phyloP scores from a whole-genome alignment of 2,888 invertebrate species.

The Drosophila kokeensis region DNA sequence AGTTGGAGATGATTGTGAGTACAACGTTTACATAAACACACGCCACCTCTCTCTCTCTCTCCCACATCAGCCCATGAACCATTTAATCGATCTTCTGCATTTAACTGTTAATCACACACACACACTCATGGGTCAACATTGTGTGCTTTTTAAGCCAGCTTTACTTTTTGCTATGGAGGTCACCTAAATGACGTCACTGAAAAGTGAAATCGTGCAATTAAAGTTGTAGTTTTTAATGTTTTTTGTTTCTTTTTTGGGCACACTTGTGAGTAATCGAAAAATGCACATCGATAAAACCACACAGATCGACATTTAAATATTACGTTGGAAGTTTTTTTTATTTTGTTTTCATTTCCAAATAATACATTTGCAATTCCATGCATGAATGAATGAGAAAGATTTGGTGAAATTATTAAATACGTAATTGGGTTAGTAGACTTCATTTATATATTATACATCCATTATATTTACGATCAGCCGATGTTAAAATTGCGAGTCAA shows the following conservation, averaged over 20 bases:
- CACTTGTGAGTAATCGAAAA: constrained; percentile 29
- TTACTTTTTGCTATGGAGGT: constrained; percentile 39
- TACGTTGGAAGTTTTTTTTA: background rate
- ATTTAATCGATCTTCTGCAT: background rate
- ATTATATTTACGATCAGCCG: background rate
- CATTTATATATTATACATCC: background rate
- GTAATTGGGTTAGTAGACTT: background rate
- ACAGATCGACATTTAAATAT: constrained; percentile 1
- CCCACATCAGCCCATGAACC: background rate
- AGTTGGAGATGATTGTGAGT: constrained; percentile 96
- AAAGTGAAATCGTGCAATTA: constrained; percentile 69
- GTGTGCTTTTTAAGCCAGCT: constrained; percentile 18
- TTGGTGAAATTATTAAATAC: background rate
- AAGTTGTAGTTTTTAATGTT: constrained; percentile 18
- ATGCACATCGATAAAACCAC: background rate
- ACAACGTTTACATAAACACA: constrained; percentile 16
- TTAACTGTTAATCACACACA: constrained; percentile 25
- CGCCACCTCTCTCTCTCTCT: background rate
- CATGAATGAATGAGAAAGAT: background rate
- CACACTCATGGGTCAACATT: constrained; percentile 1
- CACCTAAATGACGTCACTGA: constrained; percentile 67
- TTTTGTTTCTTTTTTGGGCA: constrained; percentile 7
- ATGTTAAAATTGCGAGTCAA: background rate
- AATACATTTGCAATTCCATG: background rate
- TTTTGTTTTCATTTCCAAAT: background rate